A percentile compares a stretch with the other conserved stretches of the same genome.
Conservation (phyloP, 2,797 vertebrate species). For the Chrysocyon brachyurus region DNA sequence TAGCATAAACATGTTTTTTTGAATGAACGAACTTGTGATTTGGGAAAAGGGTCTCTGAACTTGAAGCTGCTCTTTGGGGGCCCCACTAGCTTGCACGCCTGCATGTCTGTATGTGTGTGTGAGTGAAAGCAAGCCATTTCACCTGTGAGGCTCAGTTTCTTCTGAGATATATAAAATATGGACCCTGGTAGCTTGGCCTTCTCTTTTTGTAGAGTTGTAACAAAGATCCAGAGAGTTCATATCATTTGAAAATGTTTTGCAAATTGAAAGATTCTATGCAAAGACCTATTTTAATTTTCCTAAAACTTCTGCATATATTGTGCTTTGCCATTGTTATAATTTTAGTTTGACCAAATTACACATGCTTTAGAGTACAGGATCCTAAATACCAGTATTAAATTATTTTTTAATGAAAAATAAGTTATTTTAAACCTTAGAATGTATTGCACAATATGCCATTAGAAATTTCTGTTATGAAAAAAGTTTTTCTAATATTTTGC, state of each 20-base stretch:
- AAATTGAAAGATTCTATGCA: background rate
- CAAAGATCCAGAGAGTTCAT: background rate
- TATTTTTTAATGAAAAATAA: background rate
- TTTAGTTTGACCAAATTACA: slow-evolving; percentile 33
- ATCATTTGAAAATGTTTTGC: background rate
- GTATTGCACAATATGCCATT: background rate
- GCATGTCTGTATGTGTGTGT: background rate
- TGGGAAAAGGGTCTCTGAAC: background rate
- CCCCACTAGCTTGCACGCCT: background rate
- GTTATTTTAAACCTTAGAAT: slow-evolving; percentile 4
- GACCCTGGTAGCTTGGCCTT: background rate
- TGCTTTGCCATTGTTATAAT: background rate
- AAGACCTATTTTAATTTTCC: background rate
- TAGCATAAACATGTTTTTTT: background rate
- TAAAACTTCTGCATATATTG: background rate
- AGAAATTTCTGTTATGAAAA: slow-evolving; percentile 5
- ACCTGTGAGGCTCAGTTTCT: background rate
- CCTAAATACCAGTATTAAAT: background rate
- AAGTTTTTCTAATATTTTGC: background rate
- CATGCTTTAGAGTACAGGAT: background rate
- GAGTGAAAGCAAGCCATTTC: background rate
- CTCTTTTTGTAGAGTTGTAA: background rate
- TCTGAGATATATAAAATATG: background rate
- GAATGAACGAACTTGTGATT: background rate
- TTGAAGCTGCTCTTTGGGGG: background rate